Percentiles rank a stretch among this genome's conserved stretches.
These are phyloP conservation scores for Pelobates cultripes DNA, from an alignment of 2,797 vertebrate genomes.

Conservation along the genomic window DNA sequence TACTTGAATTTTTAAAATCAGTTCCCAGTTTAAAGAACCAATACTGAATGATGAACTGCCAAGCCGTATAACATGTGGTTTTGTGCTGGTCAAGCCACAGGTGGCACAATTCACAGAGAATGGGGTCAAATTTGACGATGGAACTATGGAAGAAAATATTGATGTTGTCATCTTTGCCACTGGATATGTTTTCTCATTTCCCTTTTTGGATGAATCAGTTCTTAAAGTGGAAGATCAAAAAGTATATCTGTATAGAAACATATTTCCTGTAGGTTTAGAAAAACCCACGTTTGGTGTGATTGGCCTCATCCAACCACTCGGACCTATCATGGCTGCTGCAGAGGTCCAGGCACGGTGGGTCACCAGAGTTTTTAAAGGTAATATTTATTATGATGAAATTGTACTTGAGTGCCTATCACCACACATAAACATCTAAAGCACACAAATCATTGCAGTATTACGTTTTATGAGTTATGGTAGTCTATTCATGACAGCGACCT, in stretches of 20 bases:
- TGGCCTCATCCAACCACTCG: slow-evolving; percentile 70
- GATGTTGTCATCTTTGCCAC: slow-evolving; percentile 81
- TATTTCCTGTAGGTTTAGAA: slow-evolving; percentile 76
- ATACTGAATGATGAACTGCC: slow-evolving; percentile 81
- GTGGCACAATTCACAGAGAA: slow-evolving; percentile 76
- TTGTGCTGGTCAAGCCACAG: slow-evolving; percentile 73
- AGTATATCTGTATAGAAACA: slow-evolving; percentile 71
- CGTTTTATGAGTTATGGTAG: too few species aligned
- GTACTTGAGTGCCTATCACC: not conserved
- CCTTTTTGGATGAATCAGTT: slow-evolving; percentile 76
- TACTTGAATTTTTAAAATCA: slow-evolving; percentile 7
- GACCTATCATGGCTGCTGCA: slow-evolving; percentile 69
- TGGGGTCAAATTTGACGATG: slow-evolving; percentile 77
- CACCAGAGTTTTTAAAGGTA: slow-evolving; percentile 82
- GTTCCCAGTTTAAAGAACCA: slow-evolving; percentile 59
- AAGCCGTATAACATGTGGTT: slow-evolving; percentile 75
- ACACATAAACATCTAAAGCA: not conserved
- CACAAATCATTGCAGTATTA: too few species aligned
- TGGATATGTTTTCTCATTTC: slow-evolving; percentile 76
- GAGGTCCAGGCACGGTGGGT: slow-evolving; percentile 86
- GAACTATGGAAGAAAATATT: slow-evolving; percentile 71
- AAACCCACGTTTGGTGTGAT: slow-evolving; percentile 76
- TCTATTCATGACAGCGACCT: too few species aligned
- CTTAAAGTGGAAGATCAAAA: slow-evolving; percentile 60
- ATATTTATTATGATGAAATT: not conserved